These are phyloP conservation scores for Brachyptera risi DNA, from an alignment of 2,888 invertebrate genomes.

Conservation along the genomic window DNA sequence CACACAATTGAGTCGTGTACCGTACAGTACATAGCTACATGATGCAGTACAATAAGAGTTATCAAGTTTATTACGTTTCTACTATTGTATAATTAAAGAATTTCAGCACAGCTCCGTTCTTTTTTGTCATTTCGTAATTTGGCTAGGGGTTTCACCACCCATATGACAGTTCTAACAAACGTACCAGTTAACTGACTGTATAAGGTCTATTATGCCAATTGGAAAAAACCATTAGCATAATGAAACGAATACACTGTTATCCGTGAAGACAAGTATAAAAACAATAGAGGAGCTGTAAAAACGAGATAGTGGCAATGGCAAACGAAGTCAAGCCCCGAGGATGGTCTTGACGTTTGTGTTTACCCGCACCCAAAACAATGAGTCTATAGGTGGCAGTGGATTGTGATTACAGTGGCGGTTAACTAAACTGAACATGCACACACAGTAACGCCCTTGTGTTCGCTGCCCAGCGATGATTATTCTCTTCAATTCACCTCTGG, in stretches of 20 bases:
- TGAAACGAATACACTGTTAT: background rate
- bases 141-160: background rate
- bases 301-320: too few species aligned
- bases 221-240: slow-evolving; percentile 13
- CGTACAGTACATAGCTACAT: too few species aligned
- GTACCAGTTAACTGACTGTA: background rate
- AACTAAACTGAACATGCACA: background rate
- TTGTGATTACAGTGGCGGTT: too few species aligned
- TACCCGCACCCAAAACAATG: too few species aligned
- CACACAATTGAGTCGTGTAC: too few species aligned
- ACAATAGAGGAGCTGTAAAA: too few species aligned
- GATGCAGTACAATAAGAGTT: too few species aligned
- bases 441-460: background rate
- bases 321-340: too few species aligned
- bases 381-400: too few species aligned
- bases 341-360: too few species aligned
- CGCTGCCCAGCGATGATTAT: background rate
- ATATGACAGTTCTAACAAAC: background rate
- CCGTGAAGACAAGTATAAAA: background rate
- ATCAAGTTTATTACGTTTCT: background rate
- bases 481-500: background rate
- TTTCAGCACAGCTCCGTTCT: background rate
- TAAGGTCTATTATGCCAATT: slow-evolving; percentile 5
- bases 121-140: slow-evolving; percentile 4
- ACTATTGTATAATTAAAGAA: slow-evolving; percentile 12